Conservation (phyloP, 92 coral and sea anemone species). For the Zoanthus sansibaricus region DNA sequence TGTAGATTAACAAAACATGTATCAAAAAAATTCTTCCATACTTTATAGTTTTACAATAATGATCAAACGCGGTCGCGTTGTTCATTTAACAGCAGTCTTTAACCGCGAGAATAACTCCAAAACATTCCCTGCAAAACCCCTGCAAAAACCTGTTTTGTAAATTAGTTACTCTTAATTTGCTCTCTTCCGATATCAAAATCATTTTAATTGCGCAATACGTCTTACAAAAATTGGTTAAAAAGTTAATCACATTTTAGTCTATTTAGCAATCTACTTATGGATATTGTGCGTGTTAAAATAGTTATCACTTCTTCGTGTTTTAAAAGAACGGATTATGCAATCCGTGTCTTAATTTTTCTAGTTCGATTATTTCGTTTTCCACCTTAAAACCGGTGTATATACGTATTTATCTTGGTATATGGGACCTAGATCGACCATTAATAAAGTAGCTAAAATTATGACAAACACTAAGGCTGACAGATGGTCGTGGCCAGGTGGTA, state of each 20-base stretch:
- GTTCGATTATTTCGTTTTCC: too few species aligned
- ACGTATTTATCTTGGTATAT: neutral
- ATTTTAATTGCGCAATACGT: neutral
- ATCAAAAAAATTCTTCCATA: neutral
- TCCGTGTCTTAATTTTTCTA: neutral
- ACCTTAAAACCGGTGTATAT: neutral
- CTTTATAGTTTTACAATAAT: neutral
- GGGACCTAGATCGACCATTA: neutral
- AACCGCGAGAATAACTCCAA: neutral
- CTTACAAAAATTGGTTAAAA: neutral
- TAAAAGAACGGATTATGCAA: neutral
- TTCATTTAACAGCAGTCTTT: slow-evolving; percentile 21
- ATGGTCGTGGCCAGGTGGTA: slow-evolving; percentile 36
- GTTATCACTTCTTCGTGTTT: neutral
- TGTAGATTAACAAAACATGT: slow-evolving; percentile 12
- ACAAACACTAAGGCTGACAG: slow-evolving; percentile 39
- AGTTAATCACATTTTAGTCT: neutral
- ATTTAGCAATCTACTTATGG: neutral
- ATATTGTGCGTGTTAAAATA: neutral
- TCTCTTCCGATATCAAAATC: neutral
- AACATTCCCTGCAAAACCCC: neutral
- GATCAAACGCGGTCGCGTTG: neutral
- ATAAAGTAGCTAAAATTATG: slow-evolving; percentile 14
- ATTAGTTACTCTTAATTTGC: neutral
- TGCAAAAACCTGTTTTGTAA: neutral